phyloP scores from a whole-genome alignment of 2,113 vertebrate species.

The Takifugu flavidus region DNA sequence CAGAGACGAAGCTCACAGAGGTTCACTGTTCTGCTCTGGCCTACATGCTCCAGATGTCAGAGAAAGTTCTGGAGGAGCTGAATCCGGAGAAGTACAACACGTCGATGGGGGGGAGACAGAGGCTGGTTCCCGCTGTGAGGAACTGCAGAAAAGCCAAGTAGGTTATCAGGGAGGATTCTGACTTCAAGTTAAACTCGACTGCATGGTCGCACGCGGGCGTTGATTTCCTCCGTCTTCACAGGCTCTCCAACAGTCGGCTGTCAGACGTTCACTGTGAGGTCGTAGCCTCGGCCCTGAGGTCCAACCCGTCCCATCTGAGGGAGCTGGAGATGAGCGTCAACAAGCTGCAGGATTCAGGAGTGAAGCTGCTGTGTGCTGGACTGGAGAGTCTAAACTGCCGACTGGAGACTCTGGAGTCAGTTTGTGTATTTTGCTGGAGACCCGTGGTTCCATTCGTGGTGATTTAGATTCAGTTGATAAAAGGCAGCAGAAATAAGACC shows the following conservation, averaged over 20 bases:
- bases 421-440: background rate
- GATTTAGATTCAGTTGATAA: too few species aligned
- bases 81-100: background rate
- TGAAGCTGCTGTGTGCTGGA: background rate
- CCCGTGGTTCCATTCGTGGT: too few species aligned
- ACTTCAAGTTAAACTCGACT: too few species aligned
- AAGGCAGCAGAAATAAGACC: too few species aligned
- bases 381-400: background rate
- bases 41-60: slow-evolving; percentile 3
- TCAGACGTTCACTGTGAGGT: background rate
- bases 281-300: background rate
- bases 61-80: background rate
- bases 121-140: background rate
- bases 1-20: background rate
- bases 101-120: background rate
- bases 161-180: background rate
- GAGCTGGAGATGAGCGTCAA: background rate
- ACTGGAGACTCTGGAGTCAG: background rate
- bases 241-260: background rate
- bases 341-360: background rate
- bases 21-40: slow-evolving; percentile 1
- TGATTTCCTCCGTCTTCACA: background rate
- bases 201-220: too few species aligned
- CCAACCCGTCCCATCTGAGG: background rate
- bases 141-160: background rate